Base-by-base conservation (phyloP, 2,797 vertebrate species). In the Sebastes diaconus region DNA sequence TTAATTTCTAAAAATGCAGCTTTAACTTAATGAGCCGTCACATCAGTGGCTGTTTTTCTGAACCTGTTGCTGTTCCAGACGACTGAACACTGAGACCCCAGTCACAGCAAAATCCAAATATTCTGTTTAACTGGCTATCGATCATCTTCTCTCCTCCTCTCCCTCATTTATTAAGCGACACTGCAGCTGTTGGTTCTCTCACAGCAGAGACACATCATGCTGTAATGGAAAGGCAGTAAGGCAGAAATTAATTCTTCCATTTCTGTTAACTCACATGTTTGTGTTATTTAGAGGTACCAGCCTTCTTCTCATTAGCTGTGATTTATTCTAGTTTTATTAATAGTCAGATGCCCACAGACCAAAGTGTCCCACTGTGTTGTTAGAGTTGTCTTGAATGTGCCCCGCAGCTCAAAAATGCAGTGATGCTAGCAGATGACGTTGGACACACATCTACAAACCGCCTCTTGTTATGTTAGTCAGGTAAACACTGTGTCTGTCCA, bases 21-120 rank as follows among this genome's bases (percentile, higher is more conserved):
- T 59, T 50, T 54, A 54, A 60, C 67, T 55, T 46, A 77, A 64
- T 68, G 60, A 83, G 50, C 27, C 32, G 11, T 80, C 73, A 75
- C 61, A 46, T 30, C 13, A 20, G 9, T 16, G 50, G 24, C 50
- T 65, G 50, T 72, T 68, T 55, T 24, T 39, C 29, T 73, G 46
- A n/a, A 72, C 60, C 68, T 78, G 70, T 59, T 74, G 71, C 29
- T 74, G 69, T 73, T 82, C 63, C 50, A 60, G 69, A 30, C 0
- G 30, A 24, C 30, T 77, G 68, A 69, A 74, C 70, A 24, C 71
- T 55, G 60, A 79, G 32, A 55, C 54, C 46, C 16, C 54, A 72
- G 54, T 52, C 57, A 11, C n/a, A 61, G 7, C 16, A 27, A 61
- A 25, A 52, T 61, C 22, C 29, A 30, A n/a, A 16, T n/a, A 29